Evolutionary conservation across 2,888 invertebrate species (phyloP).

Genomic region (Drosophila birchii): DNA sequence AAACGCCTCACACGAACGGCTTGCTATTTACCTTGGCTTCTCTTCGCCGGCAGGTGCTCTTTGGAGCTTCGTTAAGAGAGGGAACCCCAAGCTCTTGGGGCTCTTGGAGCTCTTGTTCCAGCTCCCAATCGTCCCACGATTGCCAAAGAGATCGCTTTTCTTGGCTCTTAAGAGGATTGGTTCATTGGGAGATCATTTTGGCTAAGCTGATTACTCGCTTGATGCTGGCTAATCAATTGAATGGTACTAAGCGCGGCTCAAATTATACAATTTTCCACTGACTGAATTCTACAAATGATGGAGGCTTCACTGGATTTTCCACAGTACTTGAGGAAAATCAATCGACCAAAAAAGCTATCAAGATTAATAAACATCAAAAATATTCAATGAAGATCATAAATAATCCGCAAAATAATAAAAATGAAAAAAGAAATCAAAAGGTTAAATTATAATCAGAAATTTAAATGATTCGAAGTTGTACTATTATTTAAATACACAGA

Average conservation of each 20-base stretch:
- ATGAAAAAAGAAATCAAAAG: neutral
- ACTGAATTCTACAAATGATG: neutral
- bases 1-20: conserved; percentile 42
- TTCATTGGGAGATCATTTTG: conserved; percentile 5
- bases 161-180: conserved; percentile 3
- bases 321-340: neutral
- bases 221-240: neutral
- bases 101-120: conserved; percentile 49
- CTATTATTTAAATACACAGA: neutral
- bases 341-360: neutral
- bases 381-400: neutral
- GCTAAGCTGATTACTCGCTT: conserved; percentile 20
- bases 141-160: conserved; percentile 14
- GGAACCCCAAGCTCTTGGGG: conserved; percentile 12
- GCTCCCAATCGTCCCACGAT: conserved; percentile 52
- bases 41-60: conserved; percentile 68
- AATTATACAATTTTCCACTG: conserved; percentile 21
- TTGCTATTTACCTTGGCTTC: conserved; percentile 7
- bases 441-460: neutral
- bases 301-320: neutral
- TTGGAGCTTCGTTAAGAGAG: conserved; percentile 56
- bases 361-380: neutral
- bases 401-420: neutral
- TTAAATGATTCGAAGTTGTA: neutral
- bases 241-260: conserved; percentile 2